Conservation (phyloP, 2,113 vertebrate species). For the Lagopus leucura region DNA sequence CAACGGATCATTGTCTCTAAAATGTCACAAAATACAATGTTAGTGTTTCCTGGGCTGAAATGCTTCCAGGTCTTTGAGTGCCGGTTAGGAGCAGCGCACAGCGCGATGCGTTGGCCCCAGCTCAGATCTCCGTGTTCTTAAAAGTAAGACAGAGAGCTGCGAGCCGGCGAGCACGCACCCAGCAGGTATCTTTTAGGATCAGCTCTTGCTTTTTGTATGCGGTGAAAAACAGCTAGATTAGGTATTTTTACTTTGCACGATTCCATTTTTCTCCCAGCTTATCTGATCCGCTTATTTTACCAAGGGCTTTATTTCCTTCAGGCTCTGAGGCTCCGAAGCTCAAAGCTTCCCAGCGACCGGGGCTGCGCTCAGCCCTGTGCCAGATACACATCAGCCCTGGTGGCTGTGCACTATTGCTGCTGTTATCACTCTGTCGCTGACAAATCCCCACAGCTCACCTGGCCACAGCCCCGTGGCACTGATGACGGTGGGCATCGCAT, state of each 20-base stretch:
- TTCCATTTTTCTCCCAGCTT: conserved; percentile 49
- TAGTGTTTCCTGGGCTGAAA: conserved; percentile 9
- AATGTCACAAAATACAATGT: background rate
- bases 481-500: no score
- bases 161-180: accelerated
- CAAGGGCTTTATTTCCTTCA: conserved; percentile 64
- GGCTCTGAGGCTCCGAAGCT: conserved; percentile 21
- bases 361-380: background rate
- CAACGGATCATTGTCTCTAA: conserved; percentile 20
- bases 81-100: background rate
- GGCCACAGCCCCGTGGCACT: background rate
- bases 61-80: background rate
- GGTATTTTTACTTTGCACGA: conserved; percentile 33
- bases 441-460: background rate
- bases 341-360: background rate
- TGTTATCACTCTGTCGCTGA: background rate
- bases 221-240: background rate
- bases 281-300: conserved; percentile 68
- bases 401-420: background rate
- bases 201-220: background rate
- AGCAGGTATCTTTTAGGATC: background rate
- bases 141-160: background rate
- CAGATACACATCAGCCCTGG: background rate
- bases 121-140: background rate
- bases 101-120: background rate